A percentile compares a stretch with the other conserved stretches of the same genome.
phyloP scores from a whole-genome alignment of 2,888 invertebrate genomes.

The Rhingia campestris region DNA sequence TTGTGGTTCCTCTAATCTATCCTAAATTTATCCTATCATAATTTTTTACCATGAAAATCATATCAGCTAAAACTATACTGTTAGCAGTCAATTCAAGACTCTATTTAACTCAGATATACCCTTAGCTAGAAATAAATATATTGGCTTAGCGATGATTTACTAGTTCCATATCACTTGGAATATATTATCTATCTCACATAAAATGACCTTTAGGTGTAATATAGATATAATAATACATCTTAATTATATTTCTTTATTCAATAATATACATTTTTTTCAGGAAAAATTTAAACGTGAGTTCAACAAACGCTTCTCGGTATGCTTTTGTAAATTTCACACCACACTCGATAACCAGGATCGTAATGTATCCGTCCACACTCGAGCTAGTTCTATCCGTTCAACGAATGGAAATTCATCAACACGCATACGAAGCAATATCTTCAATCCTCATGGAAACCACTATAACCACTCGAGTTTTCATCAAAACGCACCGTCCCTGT shows the following conservation, averaged over 20 bases:
- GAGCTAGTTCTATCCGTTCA: slow-evolving; percentile 82
- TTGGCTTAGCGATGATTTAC: no score
- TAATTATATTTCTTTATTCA: not conserved
- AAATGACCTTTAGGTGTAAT: no score
- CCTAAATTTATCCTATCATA: no score
- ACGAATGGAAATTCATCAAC: slow-evolving; percentile 80
- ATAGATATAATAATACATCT: not conserved
- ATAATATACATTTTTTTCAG: slow-evolving; percentile 81
- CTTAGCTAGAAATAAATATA: no score
- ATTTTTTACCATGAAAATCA: no score
- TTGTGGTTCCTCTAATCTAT: no score
- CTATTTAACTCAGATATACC: no score
- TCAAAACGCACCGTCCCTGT: slow-evolving; percentile 38
- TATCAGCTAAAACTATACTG: no score
- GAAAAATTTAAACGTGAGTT: slow-evolving; percentile 92
- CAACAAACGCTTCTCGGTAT: slow-evolving; percentile 87
- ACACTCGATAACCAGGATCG: slow-evolving; percentile 80
- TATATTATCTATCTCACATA: no score
- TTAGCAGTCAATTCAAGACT: no score
- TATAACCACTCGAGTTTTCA: slow-evolving; percentile 49
- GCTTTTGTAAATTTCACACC: slow-evolving; percentile 81
- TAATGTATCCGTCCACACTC: slow-evolving; percentile 81
- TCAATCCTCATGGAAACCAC: slow-evolving; percentile 68
- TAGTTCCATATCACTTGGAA: no score
- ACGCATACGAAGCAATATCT: slow-evolving; percentile 79